Conservation (phyloP, 2,888 invertebrate genomes). For the Scaptomyza tumidula region DNA sequence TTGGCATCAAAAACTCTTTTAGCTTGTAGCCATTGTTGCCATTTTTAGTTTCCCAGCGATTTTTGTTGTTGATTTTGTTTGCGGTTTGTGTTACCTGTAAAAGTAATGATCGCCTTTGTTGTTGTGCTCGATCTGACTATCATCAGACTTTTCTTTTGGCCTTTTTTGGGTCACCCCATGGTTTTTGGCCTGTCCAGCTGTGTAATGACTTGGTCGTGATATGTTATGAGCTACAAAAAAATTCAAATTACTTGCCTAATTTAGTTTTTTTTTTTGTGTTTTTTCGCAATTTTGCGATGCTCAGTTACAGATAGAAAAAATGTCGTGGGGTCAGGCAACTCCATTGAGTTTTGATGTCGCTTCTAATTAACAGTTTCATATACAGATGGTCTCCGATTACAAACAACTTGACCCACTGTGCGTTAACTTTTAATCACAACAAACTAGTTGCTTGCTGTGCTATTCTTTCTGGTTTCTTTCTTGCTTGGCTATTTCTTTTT, state of each 20-base stretch:
- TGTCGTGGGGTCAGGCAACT: slow-evolving; percentile 50
- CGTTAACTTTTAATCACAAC: slow-evolving; percentile 41
- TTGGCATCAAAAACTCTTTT: slow-evolving; percentile 6
- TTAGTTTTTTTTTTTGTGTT: slow-evolving; percentile 27
- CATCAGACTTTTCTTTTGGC: slow-evolving; percentile 19
- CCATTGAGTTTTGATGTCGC: slow-evolving; percentile 6
- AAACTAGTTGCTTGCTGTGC: slow-evolving; percentile 49
- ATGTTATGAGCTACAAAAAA: slow-evolving; percentile 72
- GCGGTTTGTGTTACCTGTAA: slow-evolving; percentile 37
- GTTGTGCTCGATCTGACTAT: slow-evolving; percentile 8
- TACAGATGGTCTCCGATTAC: slow-evolving; percentile 38
- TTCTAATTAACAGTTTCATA: slow-evolving; percentile 30
- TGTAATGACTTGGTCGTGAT: slow-evolving; percentile 76
- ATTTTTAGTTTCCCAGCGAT: slow-evolving; percentile 40
- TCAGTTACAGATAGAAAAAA: slow-evolving; percentile 26
- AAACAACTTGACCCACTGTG: slow-evolving; percentile 56
- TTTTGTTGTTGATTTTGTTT: slow-evolving; percentile 3
- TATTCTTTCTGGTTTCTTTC: slow-evolving; percentile 42
- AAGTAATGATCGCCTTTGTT: slow-evolving; percentile 30
- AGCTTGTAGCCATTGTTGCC: slow-evolving; percentile 4
- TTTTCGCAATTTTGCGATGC: slow-evolving; percentile 10
- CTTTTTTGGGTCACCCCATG: slow-evolving; percentile 65
- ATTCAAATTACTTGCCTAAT: slow-evolving; percentile 59
- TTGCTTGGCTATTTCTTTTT: slow-evolving; percentile 39
- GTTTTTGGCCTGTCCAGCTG: slow-evolving; percentile 43